These are phyloP conservation scores for Drosophila melanogaster DNA, from an alignment of 1,140 invertebrate genomes.

Conservation along the genomic window DNA sequence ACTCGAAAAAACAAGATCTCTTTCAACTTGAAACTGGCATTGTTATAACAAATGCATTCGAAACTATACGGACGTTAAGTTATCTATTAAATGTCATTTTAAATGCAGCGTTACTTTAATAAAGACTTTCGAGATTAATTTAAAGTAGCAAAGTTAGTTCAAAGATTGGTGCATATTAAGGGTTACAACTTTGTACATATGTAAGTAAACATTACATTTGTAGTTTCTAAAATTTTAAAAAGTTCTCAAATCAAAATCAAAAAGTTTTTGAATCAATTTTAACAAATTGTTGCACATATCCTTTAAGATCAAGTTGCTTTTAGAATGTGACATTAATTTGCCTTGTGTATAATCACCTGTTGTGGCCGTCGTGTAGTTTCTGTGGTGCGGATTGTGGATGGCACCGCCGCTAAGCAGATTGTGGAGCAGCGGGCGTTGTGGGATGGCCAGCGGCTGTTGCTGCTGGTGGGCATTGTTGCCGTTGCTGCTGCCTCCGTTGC, in stretches of 20 bases:
- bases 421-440: slow-evolving; percentile 82
- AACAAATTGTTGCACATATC: background rate
- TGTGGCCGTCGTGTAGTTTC: slow-evolving; percentile 83
- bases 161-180: too few relatives aligned
- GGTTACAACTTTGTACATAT: too few relatives aligned
- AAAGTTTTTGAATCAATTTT: too few relatives aligned
- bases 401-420: slow-evolving; percentile 82
- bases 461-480: slow-evolving; percentile 47
- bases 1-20: slow-evolving; percentile 18
- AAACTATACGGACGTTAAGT: background rate
- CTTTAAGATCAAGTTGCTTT: background rate
- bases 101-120: too few relatives aligned
- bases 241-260: too few relatives aligned
- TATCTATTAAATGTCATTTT: too few relatives aligned
- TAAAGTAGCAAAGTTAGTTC: too few relatives aligned
- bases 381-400: slow-evolving; percentile 84
- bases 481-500: slow-evolving; percentile 60
- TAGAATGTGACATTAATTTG: background rate
- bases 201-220: too few relatives aligned
- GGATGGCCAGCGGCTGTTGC: slow-evolving; percentile 76
- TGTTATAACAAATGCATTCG: background rate
- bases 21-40: background rate
- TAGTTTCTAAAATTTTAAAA: too few relatives aligned
- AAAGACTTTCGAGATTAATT: too few relatives aligned
- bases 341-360: slow-evolving; percentile 72